These are phyloP conservation scores for Brachionus plicatilis DNA, from an alignment of 1,140 invertebrate genomes.

Conservation along the genomic window DNA sequence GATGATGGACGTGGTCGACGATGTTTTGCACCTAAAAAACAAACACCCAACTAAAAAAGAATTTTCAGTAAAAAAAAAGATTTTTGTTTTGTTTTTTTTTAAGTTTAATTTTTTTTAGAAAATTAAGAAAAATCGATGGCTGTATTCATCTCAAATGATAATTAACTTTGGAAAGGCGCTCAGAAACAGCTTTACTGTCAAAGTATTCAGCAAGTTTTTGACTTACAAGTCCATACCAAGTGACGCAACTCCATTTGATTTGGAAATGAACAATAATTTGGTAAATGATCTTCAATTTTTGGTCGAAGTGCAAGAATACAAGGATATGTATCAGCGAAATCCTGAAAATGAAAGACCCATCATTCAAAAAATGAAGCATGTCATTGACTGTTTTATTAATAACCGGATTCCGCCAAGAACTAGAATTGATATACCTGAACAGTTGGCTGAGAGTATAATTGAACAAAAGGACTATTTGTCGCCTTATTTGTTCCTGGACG, in stretches of 20 bases:
- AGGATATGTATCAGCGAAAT: constrained; percentile 21
- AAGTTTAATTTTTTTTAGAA: not conserved
- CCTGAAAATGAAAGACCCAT: constrained; percentile 32
- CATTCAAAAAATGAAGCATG: constrained; percentile 39
- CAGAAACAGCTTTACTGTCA: constrained; percentile 30
- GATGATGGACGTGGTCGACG: constrained; percentile 38
- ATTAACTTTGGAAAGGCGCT: constrained; percentile 36
- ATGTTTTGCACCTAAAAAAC: constrained; percentile 35
- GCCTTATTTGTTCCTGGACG: constrained; percentile 9
- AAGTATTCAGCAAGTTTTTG: constrained; percentile 38
- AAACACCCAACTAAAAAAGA: not conserved
- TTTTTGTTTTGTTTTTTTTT: not conserved
- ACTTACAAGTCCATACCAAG: not conserved
- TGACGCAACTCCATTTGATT: not conserved
- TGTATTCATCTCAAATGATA: constrained; percentile 28
- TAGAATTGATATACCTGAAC: constrained; percentile 1
- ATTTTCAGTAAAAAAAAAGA: not conserved
- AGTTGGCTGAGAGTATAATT: not conserved
- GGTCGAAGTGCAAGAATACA: constrained; percentile 32
- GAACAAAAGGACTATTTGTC: constrained; percentile 38
- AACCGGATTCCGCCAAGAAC: constrained; percentile 30
- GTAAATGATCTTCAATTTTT: constrained; percentile 35
- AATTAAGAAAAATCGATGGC: constrained; percentile 29
- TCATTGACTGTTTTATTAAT: constrained; percentile 35
- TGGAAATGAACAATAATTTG: constrained; percentile 16